phyloP scores from a whole-genome alignment of 2,113 vertebrate species.

The Onychorhynchus coronatus region DNA sequence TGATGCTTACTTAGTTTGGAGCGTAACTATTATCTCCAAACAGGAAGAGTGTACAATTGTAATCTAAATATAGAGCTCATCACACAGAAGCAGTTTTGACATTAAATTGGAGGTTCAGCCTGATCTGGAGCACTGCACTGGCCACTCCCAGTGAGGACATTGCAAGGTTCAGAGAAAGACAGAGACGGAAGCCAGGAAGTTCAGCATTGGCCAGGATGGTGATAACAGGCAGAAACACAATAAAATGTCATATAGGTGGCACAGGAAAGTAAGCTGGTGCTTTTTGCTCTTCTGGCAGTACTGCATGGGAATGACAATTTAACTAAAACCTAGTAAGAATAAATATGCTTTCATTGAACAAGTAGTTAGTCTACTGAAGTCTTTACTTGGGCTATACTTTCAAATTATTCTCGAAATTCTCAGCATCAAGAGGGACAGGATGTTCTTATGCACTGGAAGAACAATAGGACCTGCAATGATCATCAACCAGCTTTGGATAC shows the following conservation, averaged over 20 bases:
- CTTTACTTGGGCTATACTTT: background rate
- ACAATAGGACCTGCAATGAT: background rate
- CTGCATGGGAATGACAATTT: background rate
- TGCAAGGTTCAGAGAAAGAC: background rate
- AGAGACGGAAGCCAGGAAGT: background rate
- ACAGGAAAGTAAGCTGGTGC: background rate
- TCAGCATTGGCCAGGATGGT: background rate
- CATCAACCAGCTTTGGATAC: background rate
- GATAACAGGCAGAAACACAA: background rate
- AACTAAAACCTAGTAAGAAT: background rate
- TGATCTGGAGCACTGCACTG: background rate
- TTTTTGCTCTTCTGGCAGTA: background rate
- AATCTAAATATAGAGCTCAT: background rate
- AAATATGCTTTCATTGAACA: background rate
- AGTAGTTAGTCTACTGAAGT: background rate
- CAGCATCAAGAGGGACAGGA: background rate
- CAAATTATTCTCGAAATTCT: background rate
- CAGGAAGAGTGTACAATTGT: background rate
- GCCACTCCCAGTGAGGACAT: background rate
- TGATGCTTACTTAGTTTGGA: background rate
- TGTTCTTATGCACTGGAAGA: background rate
- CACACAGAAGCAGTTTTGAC: background rate
- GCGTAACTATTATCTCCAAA: background rate
- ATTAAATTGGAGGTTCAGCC: background rate
- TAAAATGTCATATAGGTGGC: background rate